phyloP scores from a whole-genome alignment of 1,140 invertebrate genomes.

The Euwallacea similis region DNA sequence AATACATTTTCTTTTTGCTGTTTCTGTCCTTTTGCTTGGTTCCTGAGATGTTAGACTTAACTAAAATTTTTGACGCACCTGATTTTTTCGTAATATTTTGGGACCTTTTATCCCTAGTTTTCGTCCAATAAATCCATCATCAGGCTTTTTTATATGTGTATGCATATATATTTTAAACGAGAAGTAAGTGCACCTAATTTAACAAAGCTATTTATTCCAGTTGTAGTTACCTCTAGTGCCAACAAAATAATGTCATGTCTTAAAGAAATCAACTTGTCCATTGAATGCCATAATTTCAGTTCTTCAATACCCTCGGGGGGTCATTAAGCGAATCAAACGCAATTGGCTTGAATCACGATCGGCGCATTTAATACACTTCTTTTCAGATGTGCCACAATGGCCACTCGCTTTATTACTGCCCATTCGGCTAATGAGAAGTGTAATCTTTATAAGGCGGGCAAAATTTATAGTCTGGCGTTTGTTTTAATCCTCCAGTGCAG shows the following conservation, averaged over 20 bases:
- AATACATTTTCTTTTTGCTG: too few relatives aligned
- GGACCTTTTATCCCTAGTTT: too few relatives aligned
- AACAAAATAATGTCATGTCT: constrained; percentile 20
- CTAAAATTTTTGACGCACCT: too few relatives aligned
- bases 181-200: too few relatives aligned
- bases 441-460: constrained; percentile 11
- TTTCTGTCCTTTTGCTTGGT: too few relatives aligned
- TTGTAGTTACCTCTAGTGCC: not conserved
- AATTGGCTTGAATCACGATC: constrained; percentile 27
- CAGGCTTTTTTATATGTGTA: too few relatives aligned
- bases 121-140: too few relatives aligned
- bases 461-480: not conserved
- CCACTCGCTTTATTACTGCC: constrained; percentile 15
- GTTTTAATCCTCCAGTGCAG: not conserved
- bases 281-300: constrained; percentile 25
- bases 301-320: constrained; percentile 21
- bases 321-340: constrained; percentile 22
- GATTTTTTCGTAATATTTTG: too few relatives aligned
- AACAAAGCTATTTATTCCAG: too few relatives aligned
- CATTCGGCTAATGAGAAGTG: constrained; percentile 15
- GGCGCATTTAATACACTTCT: constrained; percentile 17
- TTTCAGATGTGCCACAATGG: constrained; percentile 22
- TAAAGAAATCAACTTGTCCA: constrained; percentile 22
- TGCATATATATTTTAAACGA: too few relatives aligned
- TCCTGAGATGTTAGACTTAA: too few relatives aligned